Percentiles rank a stretch among this genome's conserved stretches.
phyloP scores from a whole-genome alignment of 2,113 vertebrate genomes.

The Pimephales promelas region DNA sequence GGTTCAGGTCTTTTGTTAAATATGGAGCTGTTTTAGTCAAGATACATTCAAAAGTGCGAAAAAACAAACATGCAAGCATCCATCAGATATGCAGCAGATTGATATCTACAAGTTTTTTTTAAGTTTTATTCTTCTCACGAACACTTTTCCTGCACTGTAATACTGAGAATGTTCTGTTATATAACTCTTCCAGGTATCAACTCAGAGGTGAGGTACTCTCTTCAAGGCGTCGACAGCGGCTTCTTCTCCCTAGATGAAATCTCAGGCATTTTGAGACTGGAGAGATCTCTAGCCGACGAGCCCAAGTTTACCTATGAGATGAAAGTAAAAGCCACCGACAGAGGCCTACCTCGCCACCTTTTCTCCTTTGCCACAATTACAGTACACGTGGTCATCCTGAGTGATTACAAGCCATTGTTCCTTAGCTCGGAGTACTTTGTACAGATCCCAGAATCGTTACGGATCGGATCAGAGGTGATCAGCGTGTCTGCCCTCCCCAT shows the following conservation, averaged over 20 bases:
- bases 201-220: constrained; percentile 87
- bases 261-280: constrained; percentile 88
- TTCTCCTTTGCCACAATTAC: constrained; percentile 83
- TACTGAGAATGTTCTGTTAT: constrained; percentile 19
- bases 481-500: constrained; percentile 79
- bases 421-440: constrained; percentile 81
- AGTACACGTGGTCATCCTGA: constrained; percentile 86
- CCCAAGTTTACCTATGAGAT: constrained; percentile 80
- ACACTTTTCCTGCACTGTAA: not conserved
- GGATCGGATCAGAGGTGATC: constrained; percentile 81
- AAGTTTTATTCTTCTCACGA: no score
- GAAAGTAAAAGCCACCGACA: constrained; percentile 87
- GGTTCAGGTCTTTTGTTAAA: no score
- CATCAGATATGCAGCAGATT: no score
- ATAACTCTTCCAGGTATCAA: constrained; percentile 81
- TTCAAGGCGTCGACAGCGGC: constrained; percentile 80
- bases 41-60: no score
- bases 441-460: constrained; percentile 81
- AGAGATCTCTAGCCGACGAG: constrained; percentile 80
- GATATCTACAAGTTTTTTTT: no score
- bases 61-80: no score
- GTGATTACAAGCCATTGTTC: constrained; percentile 90
- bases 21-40: no score
- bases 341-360: constrained; percentile 82
- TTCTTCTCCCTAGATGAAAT: constrained; percentile 91